These are phyloP conservation scores for Neolamprologus sp. DNA, from an alignment of 2,113 vertebrate genomes.

Conservation along the genomic window DNA sequence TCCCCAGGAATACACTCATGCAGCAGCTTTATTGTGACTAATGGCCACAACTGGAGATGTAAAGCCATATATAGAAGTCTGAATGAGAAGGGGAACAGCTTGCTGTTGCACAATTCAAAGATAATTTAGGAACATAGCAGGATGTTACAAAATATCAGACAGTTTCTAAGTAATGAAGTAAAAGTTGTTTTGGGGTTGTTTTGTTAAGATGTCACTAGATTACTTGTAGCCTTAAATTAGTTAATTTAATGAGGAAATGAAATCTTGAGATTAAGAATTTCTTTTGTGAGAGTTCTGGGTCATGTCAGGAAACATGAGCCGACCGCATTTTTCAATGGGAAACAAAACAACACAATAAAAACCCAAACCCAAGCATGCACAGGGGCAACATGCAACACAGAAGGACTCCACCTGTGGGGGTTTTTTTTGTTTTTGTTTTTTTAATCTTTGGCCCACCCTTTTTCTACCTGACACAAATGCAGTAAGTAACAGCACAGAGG, in stretches of 20 bases:
- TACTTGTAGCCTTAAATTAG: background rate
- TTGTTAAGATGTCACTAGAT: background rate
- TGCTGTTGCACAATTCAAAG: background rate
- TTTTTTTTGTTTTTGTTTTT: background rate
- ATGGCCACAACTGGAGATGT: background rate
- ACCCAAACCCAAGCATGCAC: background rate
- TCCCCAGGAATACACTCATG: background rate
- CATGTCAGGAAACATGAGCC: background rate
- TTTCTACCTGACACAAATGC: background rate
- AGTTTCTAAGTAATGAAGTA: background rate
- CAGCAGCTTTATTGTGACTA: background rate
- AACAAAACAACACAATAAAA: background rate
- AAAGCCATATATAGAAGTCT: background rate
- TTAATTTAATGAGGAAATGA: background rate
- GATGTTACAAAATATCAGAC: background rate
- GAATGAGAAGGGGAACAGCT: background rate
- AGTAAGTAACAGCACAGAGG: background rate
- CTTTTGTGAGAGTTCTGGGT: background rate
- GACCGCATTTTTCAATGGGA: background rate
- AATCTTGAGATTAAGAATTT: background rate
- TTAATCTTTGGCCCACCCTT: background rate
- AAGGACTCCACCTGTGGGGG: fast-evolving
- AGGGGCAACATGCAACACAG: background rate
- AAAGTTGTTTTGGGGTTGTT: background rate
- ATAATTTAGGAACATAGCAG: background rate